Base-by-base conservation (phyloP, 2,797 vertebrate species). In the Cetoscarus ocellatus region DNA sequence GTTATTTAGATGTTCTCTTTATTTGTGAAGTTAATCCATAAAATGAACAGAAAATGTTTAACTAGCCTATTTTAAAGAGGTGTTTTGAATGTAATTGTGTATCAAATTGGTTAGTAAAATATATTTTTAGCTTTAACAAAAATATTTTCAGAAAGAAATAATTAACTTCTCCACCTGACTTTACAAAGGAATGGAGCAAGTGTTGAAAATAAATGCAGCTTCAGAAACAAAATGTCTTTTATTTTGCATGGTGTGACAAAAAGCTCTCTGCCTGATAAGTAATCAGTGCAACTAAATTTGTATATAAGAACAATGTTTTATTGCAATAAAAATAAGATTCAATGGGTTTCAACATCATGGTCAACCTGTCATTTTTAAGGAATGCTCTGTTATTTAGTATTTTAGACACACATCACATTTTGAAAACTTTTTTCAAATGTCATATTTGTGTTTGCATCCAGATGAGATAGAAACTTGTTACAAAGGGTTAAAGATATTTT, bases 211-310 rank as follows among this genome's bases (percentile, higher is more conserved):
- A 27, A 27, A 27, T 27, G 27, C 27, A 39, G 38, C 38, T 39
- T 7, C 38, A 39, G 7, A 39, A 10, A 10, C 9, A 40, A n/a
- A 3, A 27, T 1, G 15, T n/a, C 38, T 63, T 39, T 55, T 12
- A 39, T n/a, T 47, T 56, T 56, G n/a, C 12, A 62, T 50, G 19
- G 44, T 49, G 48, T 50, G n/a, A 56, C 44, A 12, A 56, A 55
- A 36, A 49, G 44, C 52, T 61, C 19, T 49, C 7, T 47, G 1
- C 51, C n/a, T 61, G 18, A 60, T 53, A 47, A n/a, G 13, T 35
- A 10, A 35, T 14, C 3, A 49, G 36, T 70, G 10, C 27, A 10
- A 15, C 3, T 5, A n/a, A 44, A 51, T 63, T 27, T 63, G 38
- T 50, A 57, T 19, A 51, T 63, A 63, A 52, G 6, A 27, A 39